Evolutionary conservation across 2,797 vertebrate species (phyloP), one percentile per base, ranked within the genome.

Genomic region (Gymnoscopelus braueri): DNA sequence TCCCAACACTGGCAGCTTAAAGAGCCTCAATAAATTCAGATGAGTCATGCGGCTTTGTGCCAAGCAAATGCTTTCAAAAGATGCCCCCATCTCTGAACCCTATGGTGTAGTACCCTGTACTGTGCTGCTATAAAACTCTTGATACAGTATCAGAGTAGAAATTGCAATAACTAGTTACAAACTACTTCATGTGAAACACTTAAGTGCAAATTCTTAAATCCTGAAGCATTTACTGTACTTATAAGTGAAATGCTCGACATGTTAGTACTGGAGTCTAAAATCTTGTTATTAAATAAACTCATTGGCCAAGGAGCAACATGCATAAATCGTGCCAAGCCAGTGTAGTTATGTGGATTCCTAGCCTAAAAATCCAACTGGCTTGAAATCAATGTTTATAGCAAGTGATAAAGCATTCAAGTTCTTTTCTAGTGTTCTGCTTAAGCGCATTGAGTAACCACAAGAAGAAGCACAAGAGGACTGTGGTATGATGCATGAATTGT

Each of bases 1-100:
- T 78, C 67, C 75, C 26, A 61, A 60, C 60, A 56, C 58, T 67
- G 76, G 79, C 75, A 82, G 77, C 78, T 75, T 71, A 67, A 80
- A 77, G 73, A 77, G 51, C 75, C 73, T 69, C 73, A 71, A 79
- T 78, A 81, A 81, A 87, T 86, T 84, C 52, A 69, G 85, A 85
- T 82, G 84, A 88, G 84, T 89, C 83, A 84, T 78, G 69, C 79
- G 69, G 75, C 59, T 63, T 54, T 0, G 29, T 67, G 69, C 35
- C 29, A 59, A 60, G 70, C 68, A 60, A 23, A 65, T 71, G 48
- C 63, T 67, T 70, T 56, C 69, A 71, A 73, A 62, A 78, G 65
- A 63, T 51, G 35, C 80, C 53, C 68, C 32, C 29, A n/a, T 71
- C 69, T 63, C 64, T 26, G 11, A 32, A 72, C 32, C 68, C 49